Conservation (phyloP, 2,113 vertebrate species). For the Tragelaphus imberbis region DNA sequence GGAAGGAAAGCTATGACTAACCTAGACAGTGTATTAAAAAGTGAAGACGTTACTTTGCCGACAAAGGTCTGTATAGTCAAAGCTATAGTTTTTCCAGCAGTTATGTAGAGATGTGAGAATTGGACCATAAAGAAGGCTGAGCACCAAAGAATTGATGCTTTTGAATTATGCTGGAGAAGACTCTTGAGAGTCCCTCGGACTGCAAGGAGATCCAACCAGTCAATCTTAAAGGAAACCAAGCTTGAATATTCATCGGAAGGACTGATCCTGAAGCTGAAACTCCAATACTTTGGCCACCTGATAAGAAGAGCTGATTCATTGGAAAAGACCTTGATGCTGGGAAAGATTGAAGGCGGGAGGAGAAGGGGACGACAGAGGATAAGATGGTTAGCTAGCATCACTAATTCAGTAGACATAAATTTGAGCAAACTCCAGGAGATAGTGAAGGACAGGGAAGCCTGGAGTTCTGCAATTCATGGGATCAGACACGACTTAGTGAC, state of each 20-base stretch:
- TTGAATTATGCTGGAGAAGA: neutral
- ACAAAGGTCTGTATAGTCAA: neutral
- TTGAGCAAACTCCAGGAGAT: neutral
- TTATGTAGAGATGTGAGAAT: neutral
- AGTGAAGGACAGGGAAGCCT: neutral
- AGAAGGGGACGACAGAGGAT: neutral
- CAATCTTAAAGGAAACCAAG: neutral
- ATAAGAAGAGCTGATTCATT: neutral
- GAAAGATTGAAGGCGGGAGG: neutral
- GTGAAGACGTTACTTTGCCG: neutral
- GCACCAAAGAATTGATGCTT: neutral
- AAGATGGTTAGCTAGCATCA: neutral
- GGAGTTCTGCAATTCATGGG: neutral
- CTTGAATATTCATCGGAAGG: neutral
- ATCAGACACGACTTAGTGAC: neutral
- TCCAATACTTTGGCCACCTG: neutral
- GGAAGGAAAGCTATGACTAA: neutral
- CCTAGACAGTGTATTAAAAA: neutral
- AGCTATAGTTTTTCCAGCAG: neutral
- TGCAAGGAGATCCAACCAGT: neutral
- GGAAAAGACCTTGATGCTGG: neutral
- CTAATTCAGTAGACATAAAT: neutral
- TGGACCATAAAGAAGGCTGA: neutral
- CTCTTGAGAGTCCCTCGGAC: neutral
- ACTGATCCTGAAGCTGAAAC: neutral